Evolutionary conservation across 2,113 vertebrate genomes (phyloP).

Genomic region (Ctenodactylus gundi): DNA sequence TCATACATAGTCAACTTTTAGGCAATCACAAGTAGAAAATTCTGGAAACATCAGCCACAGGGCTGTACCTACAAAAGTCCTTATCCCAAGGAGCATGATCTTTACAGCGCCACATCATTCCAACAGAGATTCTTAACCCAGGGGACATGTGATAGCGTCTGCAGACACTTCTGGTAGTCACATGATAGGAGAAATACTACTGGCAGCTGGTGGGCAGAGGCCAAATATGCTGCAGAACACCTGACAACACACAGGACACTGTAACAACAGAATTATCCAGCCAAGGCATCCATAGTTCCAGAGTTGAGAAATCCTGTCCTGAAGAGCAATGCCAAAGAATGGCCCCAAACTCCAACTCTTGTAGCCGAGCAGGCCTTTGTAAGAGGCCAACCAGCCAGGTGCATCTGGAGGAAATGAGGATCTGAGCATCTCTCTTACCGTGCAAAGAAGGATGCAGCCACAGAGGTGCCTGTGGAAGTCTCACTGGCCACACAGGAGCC

Average conservation of each 20-base stretch:
- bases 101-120: rapidly evolving
- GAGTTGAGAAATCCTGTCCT: background rate
- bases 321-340: background rate
- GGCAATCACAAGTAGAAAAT: background rate
- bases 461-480: conserved; percentile 89
- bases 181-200: rapidly evolving
- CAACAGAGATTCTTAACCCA: background rate
- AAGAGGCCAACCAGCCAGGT: too few relatives aligned
- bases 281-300: rapidly evolving
- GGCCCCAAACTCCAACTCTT: background rate
- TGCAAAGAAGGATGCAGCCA: conserved; percentile 97
- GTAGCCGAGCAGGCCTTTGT: rapidly evolving
- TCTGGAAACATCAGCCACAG: background rate
- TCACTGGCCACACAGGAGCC: conserved; percentile 83
- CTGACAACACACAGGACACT: rapidly evolving
- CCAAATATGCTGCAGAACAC: rapidly evolving
- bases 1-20: too few relatives aligned
- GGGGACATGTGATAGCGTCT: background rate
- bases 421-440: conserved; percentile 87
- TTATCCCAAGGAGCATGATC: rapidly evolving
- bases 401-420: background rate
- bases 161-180: background rate
- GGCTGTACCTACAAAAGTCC: background rate
- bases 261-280: rapidly evolving
- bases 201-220: background rate